These are phyloP conservation scores for Struthio camelus DNA, from an alignment of 2,113 vertebrate species.

Conservation along the genomic window DNA sequence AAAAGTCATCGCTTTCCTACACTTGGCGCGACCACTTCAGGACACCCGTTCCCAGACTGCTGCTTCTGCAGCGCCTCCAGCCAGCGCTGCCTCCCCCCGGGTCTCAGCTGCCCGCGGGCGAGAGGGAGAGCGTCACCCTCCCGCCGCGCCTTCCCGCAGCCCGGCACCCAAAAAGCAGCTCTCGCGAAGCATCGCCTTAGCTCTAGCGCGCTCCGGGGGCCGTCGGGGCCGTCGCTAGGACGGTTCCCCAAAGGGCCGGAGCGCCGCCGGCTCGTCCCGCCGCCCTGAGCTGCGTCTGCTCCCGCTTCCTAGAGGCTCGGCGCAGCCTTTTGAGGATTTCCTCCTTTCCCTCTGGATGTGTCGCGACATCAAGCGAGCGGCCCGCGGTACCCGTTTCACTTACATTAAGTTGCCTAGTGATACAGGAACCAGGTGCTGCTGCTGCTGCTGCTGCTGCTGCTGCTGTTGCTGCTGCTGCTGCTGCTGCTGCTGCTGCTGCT, in stretches of 20 bases:
- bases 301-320: not conserved
- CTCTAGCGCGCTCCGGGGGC: too few relatives aligned
- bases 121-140: not conserved
- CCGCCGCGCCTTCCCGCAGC: not conserved
- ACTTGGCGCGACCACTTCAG: not conserved
- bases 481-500: conserved; percentile 81
- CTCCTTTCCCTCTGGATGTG: not conserved
- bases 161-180: not conserved
- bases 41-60: not conserved
- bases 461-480: conserved; percentile 77
- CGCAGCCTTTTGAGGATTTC: rapidly evolving
- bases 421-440: conserved; percentile 85
- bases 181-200: not conserved
- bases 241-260: too few relatives aligned
- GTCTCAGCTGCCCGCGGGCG: rapidly evolving
- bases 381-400: conserved; percentile 24
- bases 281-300: not conserved
- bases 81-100: not conserved
- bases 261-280: not conserved
- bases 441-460: conserved; percentile 17
- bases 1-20: not conserved
- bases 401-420: conserved; percentile 93
- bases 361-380: rapidly evolving
- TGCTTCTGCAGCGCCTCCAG: rapidly evolving
- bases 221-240: too few relatives aligned